A percentile compares a stretch with the other conserved stretches of the same genome.
Conservation (phyloP, 2,797 vertebrate species). For the Meriones psammophilus region DNA sequence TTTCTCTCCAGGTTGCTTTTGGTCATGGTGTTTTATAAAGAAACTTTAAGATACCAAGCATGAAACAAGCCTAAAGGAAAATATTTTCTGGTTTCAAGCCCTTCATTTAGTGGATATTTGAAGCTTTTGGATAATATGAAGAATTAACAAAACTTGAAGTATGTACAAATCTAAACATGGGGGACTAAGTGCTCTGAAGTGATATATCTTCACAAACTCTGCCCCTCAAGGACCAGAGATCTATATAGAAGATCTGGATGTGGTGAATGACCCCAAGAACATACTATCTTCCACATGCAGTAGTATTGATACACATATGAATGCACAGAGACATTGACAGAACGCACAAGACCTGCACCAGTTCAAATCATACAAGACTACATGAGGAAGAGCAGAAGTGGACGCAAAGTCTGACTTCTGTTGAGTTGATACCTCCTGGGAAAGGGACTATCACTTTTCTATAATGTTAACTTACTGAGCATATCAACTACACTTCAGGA, state of each 20-base stretch:
- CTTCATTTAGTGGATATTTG: neutral
- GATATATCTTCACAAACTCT: neutral
- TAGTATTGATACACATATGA: too few species aligned
- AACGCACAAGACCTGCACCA: neutral
- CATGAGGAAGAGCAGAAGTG: too few species aligned
- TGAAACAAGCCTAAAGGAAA: neutral
- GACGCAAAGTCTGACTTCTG: neutral
- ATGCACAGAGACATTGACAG: neutral
- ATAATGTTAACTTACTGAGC: too few species aligned
- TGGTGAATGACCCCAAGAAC: neutral
- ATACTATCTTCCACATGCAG: neutral
- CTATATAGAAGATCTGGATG: neutral
- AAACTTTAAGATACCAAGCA: neutral
- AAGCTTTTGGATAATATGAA: neutral
- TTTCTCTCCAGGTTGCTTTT: neutral
- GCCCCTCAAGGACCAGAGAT: neutral
- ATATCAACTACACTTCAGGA: neutral
- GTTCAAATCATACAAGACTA: neutral
- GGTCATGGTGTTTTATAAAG: too few species aligned
- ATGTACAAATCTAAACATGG: neutral
- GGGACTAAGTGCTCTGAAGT: too few species aligned
- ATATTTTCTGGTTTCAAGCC: neutral
- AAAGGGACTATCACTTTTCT: neutral
- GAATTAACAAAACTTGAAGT: neutral
- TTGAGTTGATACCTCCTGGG: too few species aligned